Conservation (phyloP, 2,888 invertebrate genomes). For the Tenthredo notha region DNA sequence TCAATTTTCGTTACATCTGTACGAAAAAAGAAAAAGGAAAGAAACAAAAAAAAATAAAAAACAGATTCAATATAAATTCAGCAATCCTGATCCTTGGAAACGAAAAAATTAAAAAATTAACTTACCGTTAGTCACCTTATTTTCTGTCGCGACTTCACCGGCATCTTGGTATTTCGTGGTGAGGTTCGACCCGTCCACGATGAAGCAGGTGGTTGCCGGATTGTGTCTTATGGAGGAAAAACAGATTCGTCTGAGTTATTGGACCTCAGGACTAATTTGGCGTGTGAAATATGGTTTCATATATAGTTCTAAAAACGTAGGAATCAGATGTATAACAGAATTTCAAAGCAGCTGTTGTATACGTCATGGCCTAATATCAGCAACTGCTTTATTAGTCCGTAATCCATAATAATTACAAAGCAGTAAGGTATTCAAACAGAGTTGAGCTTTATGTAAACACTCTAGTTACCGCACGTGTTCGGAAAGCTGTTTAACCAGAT, state of each 20-base stretch:
- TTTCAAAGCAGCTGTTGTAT: neutral
- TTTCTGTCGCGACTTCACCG: slow-evolving; percentile 1
- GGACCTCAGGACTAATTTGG: neutral
- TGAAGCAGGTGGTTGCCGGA: slow-evolving; percentile 43
- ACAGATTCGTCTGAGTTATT: neutral
- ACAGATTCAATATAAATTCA: neutral
- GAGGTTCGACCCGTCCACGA: slow-evolving; percentile 41
- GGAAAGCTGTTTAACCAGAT: neutral
- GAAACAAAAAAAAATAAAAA: neutral
- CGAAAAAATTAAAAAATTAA: neutral
- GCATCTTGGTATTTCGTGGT: slow-evolving; percentile 1
- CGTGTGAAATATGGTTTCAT: neutral
- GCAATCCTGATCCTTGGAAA: neutral
- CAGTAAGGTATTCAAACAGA: slow-evolving; percentile 26
- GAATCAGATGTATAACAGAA: neutral
- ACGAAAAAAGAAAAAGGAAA: neutral
- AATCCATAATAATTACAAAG: slow-evolving; percentile 19
- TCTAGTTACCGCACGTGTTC: neutral
- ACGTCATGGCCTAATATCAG: neutral
- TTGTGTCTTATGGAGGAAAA: neutral
- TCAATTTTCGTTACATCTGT: slow-evolving; percentile 73
- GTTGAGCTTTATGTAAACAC: neutral
- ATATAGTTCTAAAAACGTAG: neutral
- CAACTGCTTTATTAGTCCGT: slow-evolving; percentile 6
- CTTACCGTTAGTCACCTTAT: slow-evolving; percentile 39